Base-by-base conservation (phyloP, 2,797 vertebrate genomes). In the Pyrocephalus nanus region DNA sequence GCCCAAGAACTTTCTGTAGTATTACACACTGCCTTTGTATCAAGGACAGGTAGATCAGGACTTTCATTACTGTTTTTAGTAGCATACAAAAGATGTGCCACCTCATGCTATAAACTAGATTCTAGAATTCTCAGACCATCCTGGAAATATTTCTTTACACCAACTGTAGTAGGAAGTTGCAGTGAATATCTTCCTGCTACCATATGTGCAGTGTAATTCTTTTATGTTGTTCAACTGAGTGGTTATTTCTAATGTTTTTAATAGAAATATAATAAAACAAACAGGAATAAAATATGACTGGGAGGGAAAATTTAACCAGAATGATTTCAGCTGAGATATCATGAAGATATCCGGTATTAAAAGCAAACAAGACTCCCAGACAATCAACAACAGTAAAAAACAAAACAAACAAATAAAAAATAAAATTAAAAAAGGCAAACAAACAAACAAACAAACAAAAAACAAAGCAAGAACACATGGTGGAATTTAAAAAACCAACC, bases 321-420 rank as follows among this genome's bases (percentile, higher is more conserved):
- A 50, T 15, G 2, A 88, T 78, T 92, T 88, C 53, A 58, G 29
- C 17, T 79, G 30, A 79, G 36, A 27, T 76, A 64, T 40, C 29
- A 34, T 70, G 15, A 60, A 54, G 29, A 51, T 87, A 67, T 12
- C 20, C 51, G 13, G 1, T 5, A 72, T 71, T 71, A 71, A 72
- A 53, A 91, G 5, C 2, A 48, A 76, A 34, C 2, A 30, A 61
- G 15, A 5, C 1, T 1, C 0, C 10, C 5, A 45, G 8, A 34
- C 0, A 55, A 47, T 3, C 3, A 14, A 11, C 0, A 6, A 61
- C 6, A 47, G 3, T 25, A n/a, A 53, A 14, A 5, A 57, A 11
- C 2, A 18, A 18, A 34, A 11, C 0, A 13, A 38, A 17, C 21
- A 9, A 54, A 10, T 6, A 23, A 25, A 43, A 0, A 8, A 10